Percentiles rank a stretch among this genome's conserved stretches.
These are phyloP conservation scores for Spermophilus dauricus DNA, from an alignment of 2,113 vertebrate species.

Conservation along the genomic window DNA sequence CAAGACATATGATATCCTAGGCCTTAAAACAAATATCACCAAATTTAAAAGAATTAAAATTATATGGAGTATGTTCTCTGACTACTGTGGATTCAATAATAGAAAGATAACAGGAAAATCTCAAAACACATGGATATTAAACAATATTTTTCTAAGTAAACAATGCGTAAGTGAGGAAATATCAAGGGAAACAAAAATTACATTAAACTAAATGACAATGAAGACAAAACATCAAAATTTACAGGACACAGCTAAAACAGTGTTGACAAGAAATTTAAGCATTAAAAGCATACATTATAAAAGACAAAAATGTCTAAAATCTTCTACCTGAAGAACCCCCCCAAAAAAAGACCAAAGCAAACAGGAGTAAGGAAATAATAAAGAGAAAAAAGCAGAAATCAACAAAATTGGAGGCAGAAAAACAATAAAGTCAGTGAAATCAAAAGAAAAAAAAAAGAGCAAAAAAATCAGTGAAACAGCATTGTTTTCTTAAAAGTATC, in stretches of 20 bases:
- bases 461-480: background rate
- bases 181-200: background rate
- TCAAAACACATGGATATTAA: background rate
- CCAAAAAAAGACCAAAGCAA: constrained; percentile 29
- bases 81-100: too few species aligned
- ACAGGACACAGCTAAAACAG: background rate
- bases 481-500: background rate
- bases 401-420: background rate
- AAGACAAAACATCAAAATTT: background rate
- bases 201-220: background rate
- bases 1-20: background rate
- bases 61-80: background rate
- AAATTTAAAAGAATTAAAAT: background rate
- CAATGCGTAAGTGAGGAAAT: background rate
- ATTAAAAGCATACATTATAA: background rate
- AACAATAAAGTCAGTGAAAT: background rate
- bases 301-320: background rate
- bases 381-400: background rate
- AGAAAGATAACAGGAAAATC: background rate
- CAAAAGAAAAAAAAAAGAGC: background rate
- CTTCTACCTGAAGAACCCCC: background rate
- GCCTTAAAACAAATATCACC: background rate
- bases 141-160: background rate
- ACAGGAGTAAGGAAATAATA: background rate
- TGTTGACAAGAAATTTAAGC: background rate